These are phyloP conservation scores for Drosophila burlai DNA, from an alignment of 1,140 invertebrate species.

Conservation along the genomic window DNA sequence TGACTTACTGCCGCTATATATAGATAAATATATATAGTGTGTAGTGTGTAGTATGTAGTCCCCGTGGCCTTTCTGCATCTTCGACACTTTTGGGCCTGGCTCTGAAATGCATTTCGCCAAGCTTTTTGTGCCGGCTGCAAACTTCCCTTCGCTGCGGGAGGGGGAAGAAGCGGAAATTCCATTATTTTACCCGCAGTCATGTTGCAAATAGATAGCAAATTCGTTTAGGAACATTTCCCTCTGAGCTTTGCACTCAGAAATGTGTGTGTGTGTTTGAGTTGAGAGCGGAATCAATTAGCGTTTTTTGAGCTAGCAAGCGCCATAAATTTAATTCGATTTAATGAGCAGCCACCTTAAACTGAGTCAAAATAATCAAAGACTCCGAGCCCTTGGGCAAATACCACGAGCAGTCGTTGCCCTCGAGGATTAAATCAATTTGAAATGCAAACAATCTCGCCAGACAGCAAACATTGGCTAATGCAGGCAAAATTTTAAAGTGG, in stretches of 20 bases:
- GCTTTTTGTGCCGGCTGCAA: slow-evolving; percentile 38
- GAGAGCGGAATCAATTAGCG: slow-evolving; percentile 33
- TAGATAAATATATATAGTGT: not conserved
- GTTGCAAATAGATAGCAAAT: slow-evolving; percentile 51
- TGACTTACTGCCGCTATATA: slow-evolving; percentile 35
- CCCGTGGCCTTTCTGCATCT: slow-evolving; percentile 44
- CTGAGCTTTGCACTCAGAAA: slow-evolving; percentile 21
- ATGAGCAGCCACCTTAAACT: slow-evolving; percentile 14
- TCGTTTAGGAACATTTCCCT: slow-evolving; percentile 35
- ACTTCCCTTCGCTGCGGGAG: not conserved
- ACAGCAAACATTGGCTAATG: slow-evolving; percentile 26
- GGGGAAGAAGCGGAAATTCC: slow-evolving; percentile 17
- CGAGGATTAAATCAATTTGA: slow-evolving; percentile 12
- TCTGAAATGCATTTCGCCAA: slow-evolving; percentile 40
- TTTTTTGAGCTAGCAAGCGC: not conserved
- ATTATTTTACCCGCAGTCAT: slow-evolving; percentile 50
- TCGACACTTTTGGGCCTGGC: slow-evolving; percentile 45
- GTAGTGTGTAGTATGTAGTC: slow-evolving; percentile 1
- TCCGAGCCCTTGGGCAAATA: not conserved
- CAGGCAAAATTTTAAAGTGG: slow-evolving; percentile 8
- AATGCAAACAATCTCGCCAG: slow-evolving; percentile 4
- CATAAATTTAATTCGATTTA: slow-evolving; percentile 21
- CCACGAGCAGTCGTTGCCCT: not conserved
- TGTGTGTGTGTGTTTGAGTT: slow-evolving; percentile 5
- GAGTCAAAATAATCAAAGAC: not conserved